These are phyloP conservation scores for Hoplias malabaricus DNA, from an alignment of 2,113 vertebrate genomes.

Conservation along the genomic window DNA sequence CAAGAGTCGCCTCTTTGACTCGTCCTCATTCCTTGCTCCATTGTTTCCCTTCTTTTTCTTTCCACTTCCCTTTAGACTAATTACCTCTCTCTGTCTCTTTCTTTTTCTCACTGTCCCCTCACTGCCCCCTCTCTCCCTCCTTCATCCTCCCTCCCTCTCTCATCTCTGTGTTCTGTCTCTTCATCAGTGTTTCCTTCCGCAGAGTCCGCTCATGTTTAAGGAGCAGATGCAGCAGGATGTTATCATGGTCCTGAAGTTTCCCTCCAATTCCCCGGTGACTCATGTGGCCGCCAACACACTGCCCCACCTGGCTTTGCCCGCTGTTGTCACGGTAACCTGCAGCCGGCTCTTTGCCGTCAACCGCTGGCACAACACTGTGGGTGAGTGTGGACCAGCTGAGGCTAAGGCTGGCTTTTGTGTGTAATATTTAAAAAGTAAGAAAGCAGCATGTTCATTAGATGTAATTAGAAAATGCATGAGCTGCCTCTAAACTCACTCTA, in stretches of 20 bases:
- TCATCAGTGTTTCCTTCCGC: slow-evolving; percentile 98
- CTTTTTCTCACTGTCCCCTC: no score
- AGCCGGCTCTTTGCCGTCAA: slow-evolving; percentile 96
- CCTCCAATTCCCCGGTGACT: slow-evolving; percentile 95
- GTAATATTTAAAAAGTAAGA: no score
- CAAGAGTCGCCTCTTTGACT: not conserved
- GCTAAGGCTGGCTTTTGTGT: no score
- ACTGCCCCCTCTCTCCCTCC: slow-evolving; percentile 24
- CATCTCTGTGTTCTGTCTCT: slow-evolving; percentile 70
- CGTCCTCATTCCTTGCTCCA: not conserved
- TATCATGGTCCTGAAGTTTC: slow-evolving; percentile 99
- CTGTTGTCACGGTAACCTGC: slow-evolving; percentile 96
- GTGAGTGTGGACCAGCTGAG: slow-evolving; percentile 71
- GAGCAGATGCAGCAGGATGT: slow-evolving; percentile 99
- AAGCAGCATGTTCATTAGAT: no score
- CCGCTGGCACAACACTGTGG: slow-evolving; percentile 97
- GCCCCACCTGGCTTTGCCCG: slow-evolving; percentile 91
- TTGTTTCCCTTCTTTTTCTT: slow-evolving; percentile 34
- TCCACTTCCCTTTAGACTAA: slow-evolving; percentile 21
- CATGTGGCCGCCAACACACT: slow-evolving; percentile 96
- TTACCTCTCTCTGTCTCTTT: slow-evolving; percentile 24
- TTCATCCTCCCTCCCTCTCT: slow-evolving; percentile 34
- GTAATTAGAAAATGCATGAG: no score
- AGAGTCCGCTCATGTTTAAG: slow-evolving; percentile 99
- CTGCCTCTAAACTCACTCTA: not conserved